Evolutionary conservation across 2,113 vertebrate species (phyloP).

Genomic region (Zingel zingel): DNA sequence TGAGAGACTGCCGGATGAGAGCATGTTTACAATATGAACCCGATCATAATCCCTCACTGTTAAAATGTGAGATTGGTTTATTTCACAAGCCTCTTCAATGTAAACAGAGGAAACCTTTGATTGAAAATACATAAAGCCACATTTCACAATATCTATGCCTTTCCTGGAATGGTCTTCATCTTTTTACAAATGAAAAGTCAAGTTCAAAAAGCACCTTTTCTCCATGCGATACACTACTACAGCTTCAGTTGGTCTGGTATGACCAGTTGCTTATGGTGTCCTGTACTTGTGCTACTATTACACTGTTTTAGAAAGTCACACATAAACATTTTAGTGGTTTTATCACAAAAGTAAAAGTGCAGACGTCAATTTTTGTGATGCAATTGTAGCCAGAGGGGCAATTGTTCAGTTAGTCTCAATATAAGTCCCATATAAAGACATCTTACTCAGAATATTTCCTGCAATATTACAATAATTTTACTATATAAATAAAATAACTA

Average conservation of each 20-base stretch:
- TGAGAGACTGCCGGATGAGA: neutral
- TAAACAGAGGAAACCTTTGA: slow-evolving; percentile 11
- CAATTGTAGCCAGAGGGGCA: neutral
- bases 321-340: neutral
- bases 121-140: neutral
- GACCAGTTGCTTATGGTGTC: too few relatives aligned
- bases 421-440: neutral
- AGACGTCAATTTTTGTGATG: neutral
- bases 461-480: neutral
- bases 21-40: neutral
- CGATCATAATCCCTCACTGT: neutral
- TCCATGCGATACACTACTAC: too few relatives aligned
- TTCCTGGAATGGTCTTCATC: too few relatives aligned
- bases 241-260: too few relatives aligned
- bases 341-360: neutral
- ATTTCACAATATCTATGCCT: neutral
- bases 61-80: neutral
- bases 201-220: too few relatives aligned
- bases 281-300: too few relatives aligned
- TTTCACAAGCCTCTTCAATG: neutral
- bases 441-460: neutral
- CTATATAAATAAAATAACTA: slow-evolving; percentile 14
- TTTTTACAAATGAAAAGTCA: too few relatives aligned
- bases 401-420: neutral
- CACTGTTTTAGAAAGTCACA: too few relatives aligned